These are phyloP conservation scores for Trachelus iudaicus DNA, from an alignment of 2,888 invertebrate species.

Conservation along the genomic window DNA sequence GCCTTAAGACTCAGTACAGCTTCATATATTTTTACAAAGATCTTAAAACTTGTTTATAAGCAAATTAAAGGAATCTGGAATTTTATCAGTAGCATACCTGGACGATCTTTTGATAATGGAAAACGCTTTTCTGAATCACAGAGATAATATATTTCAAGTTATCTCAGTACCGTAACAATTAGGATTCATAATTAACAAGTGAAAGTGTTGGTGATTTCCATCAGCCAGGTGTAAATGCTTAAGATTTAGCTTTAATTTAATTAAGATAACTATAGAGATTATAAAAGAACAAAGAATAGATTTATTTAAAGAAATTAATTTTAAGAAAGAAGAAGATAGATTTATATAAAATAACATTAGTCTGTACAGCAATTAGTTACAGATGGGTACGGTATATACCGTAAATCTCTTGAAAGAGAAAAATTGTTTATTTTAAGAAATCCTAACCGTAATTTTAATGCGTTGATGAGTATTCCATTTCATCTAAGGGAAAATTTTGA, in stretches of 20 bases:
- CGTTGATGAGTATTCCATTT: conserved; percentile 14
- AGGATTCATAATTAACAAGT: conserved; percentile 20
- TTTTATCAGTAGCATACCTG: conserved; percentile 1
- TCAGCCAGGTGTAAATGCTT: conserved; percentile 13
- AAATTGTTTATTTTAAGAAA: conserved; percentile 1
- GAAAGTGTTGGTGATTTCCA: conserved; percentile 4
- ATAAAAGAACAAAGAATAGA: conserved; percentile 10
- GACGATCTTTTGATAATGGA: conserved; percentile 18
- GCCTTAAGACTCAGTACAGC: not conserved
- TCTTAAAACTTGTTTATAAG: not conserved
- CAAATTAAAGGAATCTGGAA: not conserved
- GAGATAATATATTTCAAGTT: not conserved
- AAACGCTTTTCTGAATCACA: conserved; percentile 10
- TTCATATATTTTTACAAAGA: conserved; percentile 2
- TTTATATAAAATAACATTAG: conserved; percentile 3
- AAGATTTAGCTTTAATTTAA: conserved; percentile 15
- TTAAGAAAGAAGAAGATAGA: conserved; percentile 3
- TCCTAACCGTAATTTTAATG: conserved; percentile 2
- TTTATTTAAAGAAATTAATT: not conserved
- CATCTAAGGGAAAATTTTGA: conserved; percentile 1
- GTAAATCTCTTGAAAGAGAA: conserved; percentile 12
- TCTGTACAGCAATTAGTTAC: conserved; percentile 11
- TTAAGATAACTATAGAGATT: conserved; percentile 16
- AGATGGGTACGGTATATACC: not conserved
- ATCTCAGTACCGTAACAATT: conserved; percentile 12